These are phyloP conservation scores for Microtus californicus DNA, from an alignment of 2,797 vertebrate species.

Conservation along the genomic window DNA sequence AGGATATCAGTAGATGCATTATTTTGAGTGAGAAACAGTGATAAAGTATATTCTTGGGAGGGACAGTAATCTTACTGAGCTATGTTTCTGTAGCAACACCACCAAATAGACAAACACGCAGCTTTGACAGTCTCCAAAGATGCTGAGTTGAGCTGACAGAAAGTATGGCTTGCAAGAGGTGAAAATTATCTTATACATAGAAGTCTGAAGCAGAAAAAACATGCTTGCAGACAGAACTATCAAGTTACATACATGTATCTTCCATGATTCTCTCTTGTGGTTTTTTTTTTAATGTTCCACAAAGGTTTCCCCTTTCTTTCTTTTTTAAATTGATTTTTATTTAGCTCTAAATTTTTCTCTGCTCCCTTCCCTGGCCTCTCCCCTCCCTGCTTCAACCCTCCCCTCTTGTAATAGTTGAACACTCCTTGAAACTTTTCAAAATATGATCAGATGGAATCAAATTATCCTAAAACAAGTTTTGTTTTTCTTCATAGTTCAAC, in stretches of 20 bases:
- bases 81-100: background rate
- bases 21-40: conserved; percentile 28
- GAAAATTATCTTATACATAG: background rate
- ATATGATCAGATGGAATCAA: background rate
- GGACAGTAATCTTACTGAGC: background rate
- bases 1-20: background rate
- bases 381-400: too few relatives aligned
- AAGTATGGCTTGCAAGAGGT: background rate
- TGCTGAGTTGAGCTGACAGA: background rate
- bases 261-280: background rate
- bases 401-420: too few relatives aligned
- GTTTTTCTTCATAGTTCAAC: background rate
- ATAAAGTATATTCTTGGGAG: background rate
- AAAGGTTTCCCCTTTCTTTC: too few relatives aligned
- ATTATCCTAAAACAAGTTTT: background rate
- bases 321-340: too few relatives aligned
- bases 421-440: background rate
- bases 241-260: background rate
- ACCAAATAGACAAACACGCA: background rate
- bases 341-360: too few relatives aligned
- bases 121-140: background rate
- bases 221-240: background rate
- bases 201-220: conserved; percentile 7
- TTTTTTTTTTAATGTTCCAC: too few relatives aligned
- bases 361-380: too few relatives aligned